Base-by-base conservation (phyloP, 1,140 invertebrate species). In the Heliconius eleuchia region DNA sequence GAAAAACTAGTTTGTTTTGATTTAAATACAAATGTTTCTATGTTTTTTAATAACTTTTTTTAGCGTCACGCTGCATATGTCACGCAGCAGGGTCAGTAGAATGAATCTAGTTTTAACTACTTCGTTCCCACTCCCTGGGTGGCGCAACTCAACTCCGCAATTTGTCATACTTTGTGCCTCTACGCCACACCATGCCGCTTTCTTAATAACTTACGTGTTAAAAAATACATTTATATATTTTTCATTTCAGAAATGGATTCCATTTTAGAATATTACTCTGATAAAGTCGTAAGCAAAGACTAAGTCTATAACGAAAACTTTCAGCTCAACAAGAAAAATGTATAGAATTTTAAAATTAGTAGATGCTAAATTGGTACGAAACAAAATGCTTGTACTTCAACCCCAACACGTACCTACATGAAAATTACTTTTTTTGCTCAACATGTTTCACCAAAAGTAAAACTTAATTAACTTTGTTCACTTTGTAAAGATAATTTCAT, bases 401-500 rank as follows among this genome's bases (percentile, higher is more conserved):
- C 7, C 60, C 60, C 23, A 30, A 27, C 60, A 66, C 27, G 60
- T 66, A 16, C 42, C 3, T 4, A 46, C 23, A 66, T 27, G 60
- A 66, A 66, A 57, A 66, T 66, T 66, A 66, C 11, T 30, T 66
- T 52, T 52, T 66, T 66, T 66, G 27, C 60, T 66, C 4, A 66
- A 66, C 27, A 13, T 66, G 11, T 27, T 30, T 13, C 23, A 57
- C 16, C n/a, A 66, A 66, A 66, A 66, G 60, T 66, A 66, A 66
- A 66, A 66, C 60, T 66, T 66, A 66, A 66, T 66, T 66, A 66
- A 66, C 60, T 66, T 16, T 66, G 3, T 27, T 13, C 60, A 66
- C 60, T 66, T 66, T 66, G 27, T 66, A 66, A 27, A 27, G 60
- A 66, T 66, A 66, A 66, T 66, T 66, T 66, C 60, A 66, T 66